A percentile compares a stretch with the other conserved stretches of the same genome.
These are phyloP conservation scores for Gallinago stenura DNA, from an alignment of 2,797 vertebrate genomes.

Conservation along the genomic window DNA sequence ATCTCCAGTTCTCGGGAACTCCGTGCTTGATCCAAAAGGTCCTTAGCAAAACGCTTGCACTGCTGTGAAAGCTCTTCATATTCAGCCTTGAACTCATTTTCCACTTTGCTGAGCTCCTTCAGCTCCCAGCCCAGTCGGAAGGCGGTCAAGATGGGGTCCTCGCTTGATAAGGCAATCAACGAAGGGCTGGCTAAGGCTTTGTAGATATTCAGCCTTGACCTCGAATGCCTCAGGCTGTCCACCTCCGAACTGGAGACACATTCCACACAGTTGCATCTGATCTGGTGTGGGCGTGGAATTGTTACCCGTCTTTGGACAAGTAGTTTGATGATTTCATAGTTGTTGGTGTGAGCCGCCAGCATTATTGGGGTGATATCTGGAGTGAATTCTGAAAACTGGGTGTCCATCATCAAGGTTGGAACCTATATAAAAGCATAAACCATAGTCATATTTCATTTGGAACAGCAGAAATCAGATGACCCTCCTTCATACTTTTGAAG, in stretches of 20 bases:
- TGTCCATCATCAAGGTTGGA: constrained; percentile 96
- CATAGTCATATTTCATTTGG: background rate
- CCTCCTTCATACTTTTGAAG: background rate
- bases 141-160: constrained; percentile 95
- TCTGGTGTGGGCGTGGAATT: constrained; percentile 94
- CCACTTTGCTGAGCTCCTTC: constrained; percentile 97
- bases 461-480: background rate
- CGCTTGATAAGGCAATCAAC: constrained; percentile 94
- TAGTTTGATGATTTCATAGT: constrained; percentile 98
- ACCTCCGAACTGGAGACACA: constrained; percentile 96
- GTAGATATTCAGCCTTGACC: constrained; percentile 95
- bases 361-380: constrained; percentile 98
- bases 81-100: constrained; percentile 97
- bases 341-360: constrained; percentile 98
- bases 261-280: constrained; percentile 95
- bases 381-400: constrained; percentile 97
- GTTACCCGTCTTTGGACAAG: constrained; percentile 95
- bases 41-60: constrained; percentile 97
- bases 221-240: constrained; percentile 93
- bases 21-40: constrained; percentile 94
- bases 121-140: constrained; percentile 97
- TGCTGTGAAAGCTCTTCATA: constrained; percentile 98
- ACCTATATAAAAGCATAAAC: constrained; percentile 79
- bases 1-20: constrained; percentile 95
- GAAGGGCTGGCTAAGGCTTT: constrained; percentile 95